Evolutionary conservation across 2,888 invertebrate genomes (phyloP).

Genomic region (Alcis repandata): DNA sequence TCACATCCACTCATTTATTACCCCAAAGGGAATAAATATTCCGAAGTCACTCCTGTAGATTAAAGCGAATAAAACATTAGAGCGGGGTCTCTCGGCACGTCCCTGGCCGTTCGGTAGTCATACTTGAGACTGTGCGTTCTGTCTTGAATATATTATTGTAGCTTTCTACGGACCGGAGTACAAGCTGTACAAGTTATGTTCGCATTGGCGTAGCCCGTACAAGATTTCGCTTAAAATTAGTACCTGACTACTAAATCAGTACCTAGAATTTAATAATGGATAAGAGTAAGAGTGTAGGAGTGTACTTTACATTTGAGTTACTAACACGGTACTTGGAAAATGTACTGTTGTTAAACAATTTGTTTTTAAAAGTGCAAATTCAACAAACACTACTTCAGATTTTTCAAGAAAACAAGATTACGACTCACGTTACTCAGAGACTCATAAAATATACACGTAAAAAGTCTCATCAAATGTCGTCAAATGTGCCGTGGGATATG

Average conservation of each 20-base stretch:
- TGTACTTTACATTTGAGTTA: too few species aligned
- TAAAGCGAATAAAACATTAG: slow-evolving; percentile 67
- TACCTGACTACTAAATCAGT: too few species aligned
- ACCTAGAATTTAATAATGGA: too few species aligned
- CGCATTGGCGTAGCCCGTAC: background rate
- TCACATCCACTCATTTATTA: slow-evolving; percentile 63
- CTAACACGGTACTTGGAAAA: too few species aligned
- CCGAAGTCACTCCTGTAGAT: slow-evolving; percentile 50
- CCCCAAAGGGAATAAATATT: slow-evolving; percentile 68
- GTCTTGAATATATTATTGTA: slow-evolving; percentile 54
- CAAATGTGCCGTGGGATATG: slow-evolving; percentile 32
- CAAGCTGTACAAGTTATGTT: slow-evolving; percentile 4
- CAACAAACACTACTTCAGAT: too few species aligned
- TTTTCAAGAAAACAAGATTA: too few species aligned
- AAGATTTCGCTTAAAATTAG: background rate
- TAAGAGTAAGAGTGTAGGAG: too few species aligned
- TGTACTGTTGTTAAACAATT: too few species aligned
- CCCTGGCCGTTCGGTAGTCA: slow-evolving; percentile 56
- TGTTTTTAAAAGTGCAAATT: too few species aligned
- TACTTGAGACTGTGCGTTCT: slow-evolving; percentile 39
- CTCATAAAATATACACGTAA: background rate
- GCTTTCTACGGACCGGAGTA: slow-evolving; percentile 12
- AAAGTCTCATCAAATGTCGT: slow-evolving; percentile 1
- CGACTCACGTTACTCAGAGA: too few species aligned
- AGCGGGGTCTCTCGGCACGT: slow-evolving; percentile 43